These are phyloP conservation scores for Gyps fulvus DNA, from an alignment of 2,113 vertebrate species.

Conservation along the genomic window DNA sequence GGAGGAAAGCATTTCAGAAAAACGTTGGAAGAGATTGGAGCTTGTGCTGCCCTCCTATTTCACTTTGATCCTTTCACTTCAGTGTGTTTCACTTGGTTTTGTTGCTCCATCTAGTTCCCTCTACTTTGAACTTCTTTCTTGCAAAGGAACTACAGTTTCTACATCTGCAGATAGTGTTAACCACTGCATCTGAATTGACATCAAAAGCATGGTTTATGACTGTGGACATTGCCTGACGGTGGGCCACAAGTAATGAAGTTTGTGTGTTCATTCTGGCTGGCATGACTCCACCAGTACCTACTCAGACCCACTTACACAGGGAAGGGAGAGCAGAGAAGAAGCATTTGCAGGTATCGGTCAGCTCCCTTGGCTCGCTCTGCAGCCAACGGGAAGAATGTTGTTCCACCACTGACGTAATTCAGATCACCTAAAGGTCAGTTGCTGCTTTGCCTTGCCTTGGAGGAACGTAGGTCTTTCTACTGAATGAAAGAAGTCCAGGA, in stretches of 20 bases:
- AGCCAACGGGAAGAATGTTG: not conserved
- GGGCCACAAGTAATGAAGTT: fast-evolving
- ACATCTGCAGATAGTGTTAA: not conserved
- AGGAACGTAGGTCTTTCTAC: not conserved
- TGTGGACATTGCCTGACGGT: not conserved
- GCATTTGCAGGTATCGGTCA: fast-evolving
- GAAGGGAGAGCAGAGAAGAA: not conserved
- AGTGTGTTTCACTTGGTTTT: not conserved
- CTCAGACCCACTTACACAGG: not conserved
- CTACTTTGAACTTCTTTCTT: not conserved
- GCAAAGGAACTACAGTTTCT: not conserved
- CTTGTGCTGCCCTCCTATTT: not conserved
- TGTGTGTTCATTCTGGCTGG: not conserved
- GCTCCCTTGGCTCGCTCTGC: not conserved
- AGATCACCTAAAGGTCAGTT: not conserved
- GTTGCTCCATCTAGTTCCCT: not conserved
- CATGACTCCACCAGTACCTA: not conserved
- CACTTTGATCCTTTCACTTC: not conserved
- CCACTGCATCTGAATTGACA: not conserved
- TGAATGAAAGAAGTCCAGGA: not conserved
- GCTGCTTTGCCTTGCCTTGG: not conserved
- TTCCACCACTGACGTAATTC: not conserved
- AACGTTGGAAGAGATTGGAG: not conserved
- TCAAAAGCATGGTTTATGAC: not conserved
- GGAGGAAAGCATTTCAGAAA: not conserved